Evolutionary conservation across 2,113 vertebrate genomes (phyloP).

Genomic region (Butastur rufipennis): DNA sequence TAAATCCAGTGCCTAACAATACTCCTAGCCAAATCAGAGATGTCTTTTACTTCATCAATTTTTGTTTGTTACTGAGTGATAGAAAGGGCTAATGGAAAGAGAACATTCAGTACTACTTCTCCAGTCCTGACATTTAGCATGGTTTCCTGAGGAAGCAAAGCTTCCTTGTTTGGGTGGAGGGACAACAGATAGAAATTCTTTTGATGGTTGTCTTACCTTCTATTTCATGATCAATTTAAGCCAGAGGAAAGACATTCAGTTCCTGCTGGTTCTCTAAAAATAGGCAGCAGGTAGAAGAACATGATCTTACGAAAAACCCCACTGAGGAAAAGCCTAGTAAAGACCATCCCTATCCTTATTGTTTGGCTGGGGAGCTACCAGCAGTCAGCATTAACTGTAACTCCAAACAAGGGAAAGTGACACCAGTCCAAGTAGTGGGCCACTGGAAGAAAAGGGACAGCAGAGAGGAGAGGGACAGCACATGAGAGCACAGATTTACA

Average conservation of each 20-base stretch:
- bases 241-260: not conserved
- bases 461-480: not conserved
- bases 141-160: not conserved
- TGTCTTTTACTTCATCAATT: not conserved
- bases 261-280: not conserved
- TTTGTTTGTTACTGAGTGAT: not conserved
- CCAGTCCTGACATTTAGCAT: not conserved
- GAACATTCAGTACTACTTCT: not conserved
- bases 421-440: not conserved
- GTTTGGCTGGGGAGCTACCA: not conserved
- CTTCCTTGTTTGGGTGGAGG: not conserved
- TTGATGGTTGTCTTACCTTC: not conserved
- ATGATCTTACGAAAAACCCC: not conserved
- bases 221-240: not conserved
- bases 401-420: not conserved
- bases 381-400: not conserved
- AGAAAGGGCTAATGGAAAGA: not conserved
- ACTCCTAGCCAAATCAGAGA: not conserved
- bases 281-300: not conserved
- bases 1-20: not conserved
- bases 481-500: not conserved
- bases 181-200: not conserved
- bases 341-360: not conserved
- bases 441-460: not conserved
- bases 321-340: not conserved